Conservation (phyloP, 2,797 vertebrate species). For the Spatula versicolor region DNA sequence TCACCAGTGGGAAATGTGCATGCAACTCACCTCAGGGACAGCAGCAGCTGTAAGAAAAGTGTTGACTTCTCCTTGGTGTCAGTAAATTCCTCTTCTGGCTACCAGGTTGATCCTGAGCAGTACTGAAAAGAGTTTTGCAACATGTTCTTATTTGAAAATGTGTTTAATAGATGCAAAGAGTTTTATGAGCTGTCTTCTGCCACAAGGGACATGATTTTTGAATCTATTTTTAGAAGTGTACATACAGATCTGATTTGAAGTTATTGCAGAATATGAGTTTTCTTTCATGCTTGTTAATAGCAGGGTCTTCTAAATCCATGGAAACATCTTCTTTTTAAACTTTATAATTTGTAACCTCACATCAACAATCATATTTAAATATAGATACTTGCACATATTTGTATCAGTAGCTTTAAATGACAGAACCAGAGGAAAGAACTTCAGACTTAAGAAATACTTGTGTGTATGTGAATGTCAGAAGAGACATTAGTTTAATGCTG, state of each 20-base stretch:
- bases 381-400: background rate
- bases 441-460: background rate
- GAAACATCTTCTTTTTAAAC: background rate
- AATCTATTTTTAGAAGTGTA: background rate
- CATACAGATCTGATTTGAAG: background rate
- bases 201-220: background rate
- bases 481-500: background rate
- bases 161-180: background rate
- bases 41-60: background rate
- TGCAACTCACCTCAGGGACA: background rate
- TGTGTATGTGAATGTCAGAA: background rate
- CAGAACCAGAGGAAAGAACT: background rate
- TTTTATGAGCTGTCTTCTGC: background rate
- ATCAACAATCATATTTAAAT: background rate
- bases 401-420: background rate
- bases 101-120: background rate
- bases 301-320: background rate
- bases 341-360: background rate
- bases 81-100: background rate
- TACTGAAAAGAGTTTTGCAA: background rate
- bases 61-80: background rate
- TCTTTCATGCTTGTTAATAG: slow-evolving; percentile 2
- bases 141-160: background rate
- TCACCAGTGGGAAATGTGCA: background rate
- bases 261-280: background rate